Evolutionary conservation across 2,113 vertebrate genomes (phyloP), one percentile per base, ranked within the genome.

Genomic region (Chrysemys picta): DNA sequence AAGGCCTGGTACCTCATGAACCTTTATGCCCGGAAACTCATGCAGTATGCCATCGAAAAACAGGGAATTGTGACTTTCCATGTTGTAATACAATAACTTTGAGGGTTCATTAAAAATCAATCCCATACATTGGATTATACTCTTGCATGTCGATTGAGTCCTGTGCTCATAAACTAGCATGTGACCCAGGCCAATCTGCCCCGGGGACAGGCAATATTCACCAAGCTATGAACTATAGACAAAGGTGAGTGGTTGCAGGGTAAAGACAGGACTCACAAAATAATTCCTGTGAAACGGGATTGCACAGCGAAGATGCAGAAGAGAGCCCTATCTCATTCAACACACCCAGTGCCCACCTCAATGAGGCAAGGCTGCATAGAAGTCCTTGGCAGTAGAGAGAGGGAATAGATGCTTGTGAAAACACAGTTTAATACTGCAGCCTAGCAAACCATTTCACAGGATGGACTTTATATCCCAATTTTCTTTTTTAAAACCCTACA

Each of bases 401-500:
- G 75, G 92, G 13, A 97, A 93, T 80, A 90, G 88, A 92, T 96
- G 85, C 94, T 95, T 96, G 91, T 56, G 87, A 92, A 96, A 94
- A 93, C 85, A 84, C 79, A 84, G 75, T 57, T 87, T 93, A 84
- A 83, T 87, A 91, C 6, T 84, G 50, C 94, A 83, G 91, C 57
- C 92, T 93, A 87, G 83, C 92, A 91, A 35, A 38, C 69, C 91
- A 79, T 76, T 96, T 95, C 75, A 65, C 72, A 35, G 83, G 82
- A 89, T 4, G 92, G 56, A 1, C 10, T 2, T 42, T 38, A 47
- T 2, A 0, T 0, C 1, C 3, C 31, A 69, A 31, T 31, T 4
- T 11, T 6, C 9, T 75, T 56, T 93, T 86, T 83, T 78, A 95
- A 97, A 96, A 47, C 95, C 94, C 94, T 82, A 53, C 92, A 91